These are phyloP conservation scores for Nemopilema nomurai DNA, from an alignment of 30 jellyfish, hydroid and myxozoan species.

Conservation along the genomic window DNA sequence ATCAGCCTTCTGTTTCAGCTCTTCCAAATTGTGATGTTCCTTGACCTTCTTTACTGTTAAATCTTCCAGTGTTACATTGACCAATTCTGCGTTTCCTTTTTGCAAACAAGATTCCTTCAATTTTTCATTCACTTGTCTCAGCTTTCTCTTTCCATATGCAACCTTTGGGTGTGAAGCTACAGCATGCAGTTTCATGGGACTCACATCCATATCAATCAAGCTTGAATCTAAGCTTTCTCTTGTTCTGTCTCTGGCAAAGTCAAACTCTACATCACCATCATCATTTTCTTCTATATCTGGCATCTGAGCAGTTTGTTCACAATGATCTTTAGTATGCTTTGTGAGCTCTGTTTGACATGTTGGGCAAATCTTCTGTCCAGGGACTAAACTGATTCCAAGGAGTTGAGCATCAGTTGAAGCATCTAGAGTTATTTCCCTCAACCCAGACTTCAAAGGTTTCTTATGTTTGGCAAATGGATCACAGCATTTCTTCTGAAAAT, in stretches of 20 bases:
- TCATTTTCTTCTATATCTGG: constrained; percentile 11
- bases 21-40: background rate
- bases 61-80: constrained; percentile 34
- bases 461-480: constrained; percentile 17
- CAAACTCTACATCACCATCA: constrained; percentile 21
- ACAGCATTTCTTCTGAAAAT: background rate
- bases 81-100: constrained; percentile 14
- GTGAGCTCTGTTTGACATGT: constrained; percentile 20
- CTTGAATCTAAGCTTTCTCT: constrained; percentile 28
- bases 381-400: constrained; percentile 1
- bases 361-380: constrained; percentile 63
- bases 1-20: constrained; percentile 25
- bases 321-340: background rate
- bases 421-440: constrained; percentile 21
- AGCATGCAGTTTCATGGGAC: constrained; percentile 62
- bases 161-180: constrained; percentile 38
- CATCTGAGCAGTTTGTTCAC: constrained; percentile 14
- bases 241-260: constrained; percentile 6
- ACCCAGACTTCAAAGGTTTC: background rate
- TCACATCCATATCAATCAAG: constrained; percentile 34
- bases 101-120: constrained; percentile 5
- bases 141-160: constrained; percentile 60
- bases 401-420: background rate
- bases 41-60: background rate
- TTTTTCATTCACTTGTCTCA: constrained; percentile 45